Percentiles rank a stretch among this genome's conserved stretches.
Evolutionary conservation across 2,888 invertebrate species (phyloP).

Genomic region (Cylloceria caligata): DNA sequence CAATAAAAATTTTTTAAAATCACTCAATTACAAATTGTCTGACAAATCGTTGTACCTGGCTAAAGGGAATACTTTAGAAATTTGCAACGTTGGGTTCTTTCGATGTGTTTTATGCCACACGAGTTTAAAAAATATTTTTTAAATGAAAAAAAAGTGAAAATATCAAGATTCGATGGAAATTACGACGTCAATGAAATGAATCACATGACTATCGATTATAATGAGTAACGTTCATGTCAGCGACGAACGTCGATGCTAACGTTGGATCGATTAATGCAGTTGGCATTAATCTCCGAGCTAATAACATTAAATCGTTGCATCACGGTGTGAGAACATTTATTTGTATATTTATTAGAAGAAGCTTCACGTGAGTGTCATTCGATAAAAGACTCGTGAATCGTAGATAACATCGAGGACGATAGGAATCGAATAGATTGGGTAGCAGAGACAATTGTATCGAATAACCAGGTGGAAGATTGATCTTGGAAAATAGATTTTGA

Average conservation of each 20-base stretch:
- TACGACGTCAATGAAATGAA: conserved; percentile 35
- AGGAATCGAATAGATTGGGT: background rate
- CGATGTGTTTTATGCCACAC: background rate
- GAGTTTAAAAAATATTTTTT: background rate
- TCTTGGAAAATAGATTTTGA: background rate
- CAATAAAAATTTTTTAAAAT: background rate
- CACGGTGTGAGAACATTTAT: conserved; percentile 12
- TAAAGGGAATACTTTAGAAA: background rate
- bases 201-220: conserved; percentile 38
- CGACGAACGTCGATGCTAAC: conserved; percentile 1
- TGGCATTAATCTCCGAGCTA: conserved; percentile 32
- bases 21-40: background rate
- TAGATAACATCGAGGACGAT: background rate
- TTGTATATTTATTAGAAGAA: background rate
- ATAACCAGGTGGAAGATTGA: background rate
- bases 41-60: background rate
- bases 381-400: background rate
- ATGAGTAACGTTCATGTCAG: conserved; percentile 18
- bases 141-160: background rate
- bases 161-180: background rate
- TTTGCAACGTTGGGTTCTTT: background rate
- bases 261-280: conserved; percentile 16
- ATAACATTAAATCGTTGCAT: conserved; percentile 48
- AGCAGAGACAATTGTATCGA: background rate
- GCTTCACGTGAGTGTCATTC: background rate